Evolutionary conservation across 2,888 invertebrate species (phyloP), one percentile per base, ranked within the genome.

Genomic region (Sinopyrophorus schimmeli): DNA sequence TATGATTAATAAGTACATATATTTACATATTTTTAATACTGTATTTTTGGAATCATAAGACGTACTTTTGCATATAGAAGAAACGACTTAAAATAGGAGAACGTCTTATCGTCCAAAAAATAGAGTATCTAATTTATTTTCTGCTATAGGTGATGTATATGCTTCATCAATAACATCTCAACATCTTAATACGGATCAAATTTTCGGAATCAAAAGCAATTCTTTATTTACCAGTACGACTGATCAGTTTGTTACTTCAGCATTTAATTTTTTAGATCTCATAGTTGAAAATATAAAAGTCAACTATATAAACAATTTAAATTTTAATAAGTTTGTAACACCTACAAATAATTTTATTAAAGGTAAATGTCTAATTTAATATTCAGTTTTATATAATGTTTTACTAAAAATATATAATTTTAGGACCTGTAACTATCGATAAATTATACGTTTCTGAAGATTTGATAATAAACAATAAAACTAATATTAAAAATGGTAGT

Each of bases 191-290:
- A n/a, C n/a, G n/a, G n/a, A n/a, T n/a, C n/a, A n/a, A n/a, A n/a
- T n/a, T n/a, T n/a, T n/a, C n/a, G n/a, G n/a, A n/a, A n/a, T n/a
- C n/a, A n/a, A n/a, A n/a, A n/a, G n/a, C 18, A 47, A 57, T 5
- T 38, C 62, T 11, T 53, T 70, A 6, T 41, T 72, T 17, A 71
- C 71, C n/a, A 61, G 57, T 26, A 54, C 65, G 26, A 70, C 71
- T 11, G 54, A 68, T 41, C 72, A 71, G 61, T 58, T 41, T 3
- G 54, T 70, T 6, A 49, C 54, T 16, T 65, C 71, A 2, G 47
- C 54, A n/a, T 50, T 72, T 3, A 54, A 59, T 16, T 64, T 71
- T 23, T 39, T 52, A 3, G 46, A 55, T 31, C 60, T 69, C 14
- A 44, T 60, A 27, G 59, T 60, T 2, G 15, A 43, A 9, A 61